Base-by-base conservation (phyloP, 2,888 invertebrate species). In the Eristalis arbustorum region DNA sequence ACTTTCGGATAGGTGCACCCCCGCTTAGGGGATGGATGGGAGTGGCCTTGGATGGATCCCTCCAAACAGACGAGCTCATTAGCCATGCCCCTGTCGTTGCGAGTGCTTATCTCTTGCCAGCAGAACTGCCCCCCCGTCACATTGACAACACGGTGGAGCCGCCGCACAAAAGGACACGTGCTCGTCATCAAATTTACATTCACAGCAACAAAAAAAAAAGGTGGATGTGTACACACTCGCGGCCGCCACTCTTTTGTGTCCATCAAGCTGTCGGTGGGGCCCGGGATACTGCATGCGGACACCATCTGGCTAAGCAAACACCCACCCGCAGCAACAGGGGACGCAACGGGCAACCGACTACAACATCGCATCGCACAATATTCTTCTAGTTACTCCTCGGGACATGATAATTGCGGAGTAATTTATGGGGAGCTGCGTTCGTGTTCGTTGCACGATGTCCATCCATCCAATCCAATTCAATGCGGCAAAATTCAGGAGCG, bases 331-430 rank as follows among this genome's bases (percentile, higher is more conserved):
- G 22, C 14, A 13, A 10, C 25, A 25, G n/a, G 8, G n/a, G n/a
- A n/a, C n/a, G 40, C 42, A n/a, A 1, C n/a, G 14, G 42, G 49
- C 18, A 42, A 49, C 18, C 18, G 49, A n/a, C n/a, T n/a, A n/a
- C n/a, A n/a, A n/a, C 49, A 79, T 66, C 37, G 67, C 57, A 79
- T 66, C 37, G 63, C 57, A 85, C n/a, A n/a, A n/a, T n/a, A 73
- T 68, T 62, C 71, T 22, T 81, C 75, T 37, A 82, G 71, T 74
- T 74, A 67, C 61, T 74, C 80, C 67, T 78, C 59, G 75, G 83
- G 78, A 87, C 83, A 87, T 87, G 83, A 87, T 87, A 87, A 87
- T 87, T 87, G 87, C 83, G 75, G 75, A 83, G 79, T 87, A 83
- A 87, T 87, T 87, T 87, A 87, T 87, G 82, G 83, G 79, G 57